These are phyloP conservation scores for Halocynthia aurantium DNA, from an alignment of 23 tunicate genomes.

Conservation along the genomic window DNA sequence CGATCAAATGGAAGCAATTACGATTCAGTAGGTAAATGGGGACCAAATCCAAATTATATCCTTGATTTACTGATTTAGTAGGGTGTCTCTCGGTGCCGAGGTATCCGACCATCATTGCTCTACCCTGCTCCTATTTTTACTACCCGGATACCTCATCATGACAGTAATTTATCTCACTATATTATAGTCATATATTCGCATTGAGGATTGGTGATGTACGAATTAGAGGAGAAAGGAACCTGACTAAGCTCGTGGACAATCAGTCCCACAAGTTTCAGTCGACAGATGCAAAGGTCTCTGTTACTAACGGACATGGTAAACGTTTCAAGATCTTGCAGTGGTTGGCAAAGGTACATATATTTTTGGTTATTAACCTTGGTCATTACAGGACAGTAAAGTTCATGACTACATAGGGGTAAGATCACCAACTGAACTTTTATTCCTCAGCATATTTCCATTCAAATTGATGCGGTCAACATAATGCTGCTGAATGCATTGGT, in stretches of 20 bases:
- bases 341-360: slow-evolving; percentile 2
- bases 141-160: too few species aligned
- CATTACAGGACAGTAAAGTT: background rate
- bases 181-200: slow-evolving; percentile 25
- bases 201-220: slow-evolving; percentile 72
- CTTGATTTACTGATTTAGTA: too few species aligned
- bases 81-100: too few species aligned
- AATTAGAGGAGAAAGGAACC: slow-evolving; percentile 58
- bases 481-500: slow-evolving; percentile 81
- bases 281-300: background rate
- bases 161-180: background rate
- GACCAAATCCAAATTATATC: too few species aligned
- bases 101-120: too few species aligned
- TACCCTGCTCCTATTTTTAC: too few species aligned
- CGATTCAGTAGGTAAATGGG: too few species aligned
- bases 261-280: background rate
- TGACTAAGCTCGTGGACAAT: background rate
- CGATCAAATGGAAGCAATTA: too few species aligned
- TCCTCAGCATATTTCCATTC: slow-evolving; percentile 57
- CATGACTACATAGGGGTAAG: background rate
- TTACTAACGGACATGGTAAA: background rate
- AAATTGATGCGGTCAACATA: slow-evolving; percentile 63
- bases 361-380: too few species aligned
- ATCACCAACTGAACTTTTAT: background rate
- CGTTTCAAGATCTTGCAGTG: background rate